phyloP scores from a whole-genome alignment of 2,888 invertebrate species.

The Odiellus spinosus region DNA sequence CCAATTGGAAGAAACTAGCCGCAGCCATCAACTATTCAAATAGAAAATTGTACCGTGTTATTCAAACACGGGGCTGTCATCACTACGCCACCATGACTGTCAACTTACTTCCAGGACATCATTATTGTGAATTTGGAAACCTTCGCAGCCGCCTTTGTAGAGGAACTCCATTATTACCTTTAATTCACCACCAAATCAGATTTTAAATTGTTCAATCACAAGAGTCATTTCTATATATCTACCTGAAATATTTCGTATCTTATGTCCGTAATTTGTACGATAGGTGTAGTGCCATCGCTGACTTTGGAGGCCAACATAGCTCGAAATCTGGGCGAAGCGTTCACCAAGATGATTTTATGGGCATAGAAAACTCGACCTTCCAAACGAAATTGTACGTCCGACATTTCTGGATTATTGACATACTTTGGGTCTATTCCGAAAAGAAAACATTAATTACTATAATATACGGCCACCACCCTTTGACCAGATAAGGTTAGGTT shows the following conservation, averaged over 20 bases:
- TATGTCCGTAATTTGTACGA: slow-evolving; percentile 81
- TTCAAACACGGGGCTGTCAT: neutral
- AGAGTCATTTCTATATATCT: slow-evolving; percentile 12
- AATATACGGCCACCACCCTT: too few relatives aligned
- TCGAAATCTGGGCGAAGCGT: slow-evolving; percentile 68
- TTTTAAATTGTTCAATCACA: slow-evolving; percentile 3
- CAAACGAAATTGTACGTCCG: slow-evolving; percentile 80
- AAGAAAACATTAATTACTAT: too few relatives aligned
- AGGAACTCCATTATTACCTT: slow-evolving; percentile 84
- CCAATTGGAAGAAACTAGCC: slow-evolving; percentile 76
- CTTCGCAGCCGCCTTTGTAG: slow-evolving; percentile 71
- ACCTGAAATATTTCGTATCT: slow-evolving; percentile 85
- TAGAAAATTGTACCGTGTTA: neutral
- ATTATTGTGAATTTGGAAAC: slow-evolving; percentile 54
- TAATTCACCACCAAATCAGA: too few relatives aligned
- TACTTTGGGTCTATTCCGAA: slow-evolving; percentile 55
- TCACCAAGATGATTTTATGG: slow-evolving; percentile 82
- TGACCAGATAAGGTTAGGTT: too few relatives aligned
- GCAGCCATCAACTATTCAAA: slow-evolving; percentile 53
- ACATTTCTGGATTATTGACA: slow-evolving; percentile 81
- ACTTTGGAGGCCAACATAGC: slow-evolving; percentile 64
- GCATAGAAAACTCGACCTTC: slow-evolving; percentile 81
- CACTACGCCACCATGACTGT: neutral
- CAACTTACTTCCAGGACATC: slow-evolving; percentile 52
- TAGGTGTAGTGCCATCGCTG: slow-evolving; percentile 57